Conservation (phyloP, 1,140 invertebrate species). For the Bradysia coprophila region DNA sequence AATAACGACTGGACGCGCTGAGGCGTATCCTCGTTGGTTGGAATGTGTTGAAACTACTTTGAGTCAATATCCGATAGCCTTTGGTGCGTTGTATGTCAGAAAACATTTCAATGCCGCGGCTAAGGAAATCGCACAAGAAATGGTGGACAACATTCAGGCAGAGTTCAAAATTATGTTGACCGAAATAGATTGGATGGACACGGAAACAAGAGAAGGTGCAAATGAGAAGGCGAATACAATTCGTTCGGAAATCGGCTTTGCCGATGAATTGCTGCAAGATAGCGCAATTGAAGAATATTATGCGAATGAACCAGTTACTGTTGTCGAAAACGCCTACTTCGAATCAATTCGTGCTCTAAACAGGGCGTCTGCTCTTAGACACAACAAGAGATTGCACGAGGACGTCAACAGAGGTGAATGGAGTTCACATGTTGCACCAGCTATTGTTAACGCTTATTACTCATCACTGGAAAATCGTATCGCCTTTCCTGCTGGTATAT, state of each 20-base stretch:
- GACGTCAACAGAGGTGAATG: constrained; percentile 47
- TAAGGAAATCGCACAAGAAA: constrained; percentile 34
- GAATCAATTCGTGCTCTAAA: constrained; percentile 36
- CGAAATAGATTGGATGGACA: constrained; percentile 48
- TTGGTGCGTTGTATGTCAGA: constrained; percentile 34
- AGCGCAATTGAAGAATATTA: constrained; percentile 30
- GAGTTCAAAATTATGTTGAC: constrained; percentile 35
- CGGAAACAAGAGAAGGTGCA: constrained; percentile 30
- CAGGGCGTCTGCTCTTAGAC: constrained; percentile 36
- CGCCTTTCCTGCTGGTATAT: constrained; percentile 56
- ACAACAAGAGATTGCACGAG: constrained; percentile 35
- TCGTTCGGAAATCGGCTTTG: constrained; percentile 32
- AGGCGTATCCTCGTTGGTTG: constrained; percentile 33
- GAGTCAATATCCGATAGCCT: constrained; percentile 30
- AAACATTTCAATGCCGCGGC: constrained; percentile 33
- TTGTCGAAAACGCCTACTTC: constrained; percentile 30
- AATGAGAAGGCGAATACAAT: constrained; percentile 31
- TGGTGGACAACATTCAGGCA: constrained; percentile 41
- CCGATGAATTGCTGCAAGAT: constrained; percentile 35
- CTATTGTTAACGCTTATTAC: constrained; percentile 49
- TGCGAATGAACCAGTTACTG: constrained; percentile 21
- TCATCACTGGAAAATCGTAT: constrained; percentile 45
- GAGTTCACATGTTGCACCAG: constrained; percentile 40
- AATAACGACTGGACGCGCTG: constrained; percentile 31
- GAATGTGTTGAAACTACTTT: constrained; percentile 30